These are phyloP conservation scores for Leptonema lineaticorne DNA, from an alignment of 1,140 invertebrate genomes.

Conservation along the genomic window DNA sequence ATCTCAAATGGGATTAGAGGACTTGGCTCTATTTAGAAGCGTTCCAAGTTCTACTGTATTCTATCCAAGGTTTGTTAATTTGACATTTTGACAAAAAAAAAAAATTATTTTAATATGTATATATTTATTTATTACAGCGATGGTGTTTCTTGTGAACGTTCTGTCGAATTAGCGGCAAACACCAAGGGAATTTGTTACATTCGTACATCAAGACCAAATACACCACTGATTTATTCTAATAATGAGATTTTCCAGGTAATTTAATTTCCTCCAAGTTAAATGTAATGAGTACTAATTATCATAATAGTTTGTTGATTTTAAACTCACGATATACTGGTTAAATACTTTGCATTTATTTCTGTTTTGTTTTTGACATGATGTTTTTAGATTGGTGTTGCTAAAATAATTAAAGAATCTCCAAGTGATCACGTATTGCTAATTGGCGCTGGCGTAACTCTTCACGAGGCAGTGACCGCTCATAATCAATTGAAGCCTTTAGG, in stretches of 20 bases:
- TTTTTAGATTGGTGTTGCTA: slow-evolving; percentile 71
- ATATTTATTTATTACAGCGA: slow-evolving; percentile 59
- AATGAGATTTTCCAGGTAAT: slow-evolving; percentile 77
- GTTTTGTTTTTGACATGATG: neutral
- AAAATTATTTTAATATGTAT: neutral
- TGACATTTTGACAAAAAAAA: neutral
- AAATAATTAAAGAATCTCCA: slow-evolving; percentile 72
- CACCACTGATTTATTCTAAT: slow-evolving; percentile 84
- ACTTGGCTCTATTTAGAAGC: slow-evolving; percentile 92
- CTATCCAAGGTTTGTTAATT: slow-evolving; percentile 68
- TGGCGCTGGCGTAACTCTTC: slow-evolving; percentile 89
- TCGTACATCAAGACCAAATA: slow-evolving; percentile 90
- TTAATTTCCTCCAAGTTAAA: no score
- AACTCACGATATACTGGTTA: no score
- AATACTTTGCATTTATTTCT: no score
- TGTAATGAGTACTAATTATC: no score
- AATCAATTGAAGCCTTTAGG: slow-evolving; percentile 67
- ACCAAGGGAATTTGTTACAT: slow-evolving; percentile 95
- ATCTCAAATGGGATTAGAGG: slow-evolving; percentile 99
- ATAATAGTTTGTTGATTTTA: no score
- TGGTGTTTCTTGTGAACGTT: slow-evolving; percentile 90
- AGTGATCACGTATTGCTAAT: slow-evolving; percentile 85
- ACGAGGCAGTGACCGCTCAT: slow-evolving; percentile 87
- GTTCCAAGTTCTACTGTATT: slow-evolving; percentile 93
- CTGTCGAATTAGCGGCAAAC: slow-evolving; percentile 94